phyloP scores from a whole-genome alignment of 2,888 invertebrate genomes.

The Xylophagus ater region DNA sequence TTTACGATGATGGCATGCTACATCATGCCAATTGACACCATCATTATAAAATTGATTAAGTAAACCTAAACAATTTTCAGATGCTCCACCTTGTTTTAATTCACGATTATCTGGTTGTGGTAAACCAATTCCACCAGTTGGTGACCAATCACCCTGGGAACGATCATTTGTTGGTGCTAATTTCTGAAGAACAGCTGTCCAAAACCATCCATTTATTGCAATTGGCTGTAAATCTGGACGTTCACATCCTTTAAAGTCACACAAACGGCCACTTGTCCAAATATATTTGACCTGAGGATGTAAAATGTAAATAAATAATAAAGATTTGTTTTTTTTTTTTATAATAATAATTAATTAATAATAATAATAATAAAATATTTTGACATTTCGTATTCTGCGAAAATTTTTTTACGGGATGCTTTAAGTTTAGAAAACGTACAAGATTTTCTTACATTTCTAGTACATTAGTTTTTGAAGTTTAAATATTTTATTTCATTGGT shows the following conservation, averaged over 20 bases:
- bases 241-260: slow-evolving; percentile 84
- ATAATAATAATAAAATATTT: slow-evolving; percentile 9
- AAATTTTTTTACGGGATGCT: too few relatives aligned
- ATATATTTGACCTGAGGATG: slow-evolving; percentile 65
- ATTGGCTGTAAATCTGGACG: slow-evolving; percentile 73
- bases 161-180: slow-evolving; percentile 72
- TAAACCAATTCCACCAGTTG: slow-evolving; percentile 71
- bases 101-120: slow-evolving; percentile 85
- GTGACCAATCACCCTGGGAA: slow-evolving; percentile 79
- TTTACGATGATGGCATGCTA: slow-evolving; percentile 82
- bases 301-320: slow-evolving; percentile 16
- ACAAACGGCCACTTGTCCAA: slow-evolving; percentile 82
- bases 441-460: too few relatives aligned
- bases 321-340: slow-evolving; percentile 4
- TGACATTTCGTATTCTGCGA: too few relatives aligned
- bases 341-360: neutral
- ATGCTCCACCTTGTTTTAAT: slow-evolving; percentile 64
- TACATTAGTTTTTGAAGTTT: too few relatives aligned
- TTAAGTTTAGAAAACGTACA: too few relatives aligned
- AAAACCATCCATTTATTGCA: slow-evolving; percentile 81
- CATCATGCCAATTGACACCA: slow-evolving; percentile 84
- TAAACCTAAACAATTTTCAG: slow-evolving; percentile 75
- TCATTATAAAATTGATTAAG: slow-evolving; percentile 86
- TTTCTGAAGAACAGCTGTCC: slow-evolving; percentile 79
- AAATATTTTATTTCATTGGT: too few relatives aligned